Percentiles rank a stretch among this genome's conserved stretches.
These are phyloP conservation scores for Plutella xylostella DNA, from an alignment of 2,888 invertebrate genomes.

Conservation along the genomic window DNA sequence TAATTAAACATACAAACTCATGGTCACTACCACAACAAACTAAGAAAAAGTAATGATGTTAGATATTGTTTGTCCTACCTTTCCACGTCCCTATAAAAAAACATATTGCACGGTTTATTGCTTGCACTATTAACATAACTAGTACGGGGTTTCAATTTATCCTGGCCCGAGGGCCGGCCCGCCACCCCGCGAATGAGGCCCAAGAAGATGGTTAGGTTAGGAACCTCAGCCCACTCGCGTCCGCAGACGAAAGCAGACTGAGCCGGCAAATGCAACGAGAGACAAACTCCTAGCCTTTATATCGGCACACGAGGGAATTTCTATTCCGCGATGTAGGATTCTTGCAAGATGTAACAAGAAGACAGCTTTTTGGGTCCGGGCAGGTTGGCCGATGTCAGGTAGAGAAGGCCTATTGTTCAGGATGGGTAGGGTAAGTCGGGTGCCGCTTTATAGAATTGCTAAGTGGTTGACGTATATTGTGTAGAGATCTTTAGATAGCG, in stretches of 20 bases:
- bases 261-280: slow-evolving; percentile 76
- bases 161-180: slow-evolving; percentile 59
- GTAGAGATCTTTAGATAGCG: too few species aligned
- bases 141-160: slow-evolving; percentile 58
- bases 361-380: too few species aligned
- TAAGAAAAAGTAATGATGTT: not conserved
- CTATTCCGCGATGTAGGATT: not conserved
- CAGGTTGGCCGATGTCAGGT: too few species aligned
- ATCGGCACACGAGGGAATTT: not conserved
- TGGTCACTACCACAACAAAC: too few species aligned
- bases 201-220: slow-evolving; percentile 68
- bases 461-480: too few species aligned
- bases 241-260: slow-evolving; percentile 78
- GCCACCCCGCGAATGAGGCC: slow-evolving; percentile 62
- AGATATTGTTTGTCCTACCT: not conserved
- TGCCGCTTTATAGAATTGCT: too few species aligned
- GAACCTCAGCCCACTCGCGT: slow-evolving; percentile 66
- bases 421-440: too few species aligned
- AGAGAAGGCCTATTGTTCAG: too few species aligned
- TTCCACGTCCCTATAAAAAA: too few species aligned
- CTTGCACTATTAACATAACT: slow-evolving; percentile 10
- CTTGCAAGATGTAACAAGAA: too few species aligned
- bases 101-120: not conserved
- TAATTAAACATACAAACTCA: too few species aligned
- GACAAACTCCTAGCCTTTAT: not conserved